A percentile compares a stretch with the other conserved stretches of the same genome.
These are phyloP conservation scores for Bubalus kerabau DNA, from an alignment of 2,113 vertebrate species.

Conservation along the genomic window DNA sequence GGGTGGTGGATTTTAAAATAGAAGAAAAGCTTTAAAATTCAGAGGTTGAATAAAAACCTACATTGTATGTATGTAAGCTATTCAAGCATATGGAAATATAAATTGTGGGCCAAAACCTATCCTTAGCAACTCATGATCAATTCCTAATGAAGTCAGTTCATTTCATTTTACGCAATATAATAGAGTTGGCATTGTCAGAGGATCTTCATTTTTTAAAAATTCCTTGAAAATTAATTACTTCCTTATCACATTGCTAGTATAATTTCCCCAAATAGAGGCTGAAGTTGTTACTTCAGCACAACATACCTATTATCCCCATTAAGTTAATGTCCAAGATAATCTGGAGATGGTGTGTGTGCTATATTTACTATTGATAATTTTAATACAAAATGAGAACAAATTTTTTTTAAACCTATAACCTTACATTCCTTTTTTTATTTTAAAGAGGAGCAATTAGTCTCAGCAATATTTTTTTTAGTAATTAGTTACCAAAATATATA, in stretches of 20 bases:
- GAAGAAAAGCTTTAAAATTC: conserved; percentile 12
- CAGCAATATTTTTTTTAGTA: background rate
- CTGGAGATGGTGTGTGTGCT: background rate
- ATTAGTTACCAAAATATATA: background rate
- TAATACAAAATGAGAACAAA: background rate
- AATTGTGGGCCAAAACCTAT: background rate
- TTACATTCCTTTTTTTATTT: background rate
- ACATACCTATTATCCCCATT: background rate
- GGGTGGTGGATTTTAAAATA: conserved; percentile 28
- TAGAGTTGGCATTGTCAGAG: background rate
- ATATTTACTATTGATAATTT: background rate
- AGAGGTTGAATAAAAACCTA: conserved; percentile 9
- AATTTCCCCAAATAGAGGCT: background rate
- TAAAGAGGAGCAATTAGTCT: background rate
- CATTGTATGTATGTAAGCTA: background rate
- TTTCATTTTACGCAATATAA: background rate
- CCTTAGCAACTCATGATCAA: background rate
- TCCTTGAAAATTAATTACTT: conserved; percentile 11
- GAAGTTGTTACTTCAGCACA: background rate
- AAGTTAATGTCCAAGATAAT: background rate
- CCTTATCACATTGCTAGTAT: background rate
- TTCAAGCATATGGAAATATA: background rate
- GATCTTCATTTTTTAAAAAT: background rate
- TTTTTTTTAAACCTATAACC: background rate
- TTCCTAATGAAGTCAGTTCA: conserved; percentile 14